Base-by-base conservation (phyloP, 2,888 invertebrate species). In the Arenicola marina region DNA sequence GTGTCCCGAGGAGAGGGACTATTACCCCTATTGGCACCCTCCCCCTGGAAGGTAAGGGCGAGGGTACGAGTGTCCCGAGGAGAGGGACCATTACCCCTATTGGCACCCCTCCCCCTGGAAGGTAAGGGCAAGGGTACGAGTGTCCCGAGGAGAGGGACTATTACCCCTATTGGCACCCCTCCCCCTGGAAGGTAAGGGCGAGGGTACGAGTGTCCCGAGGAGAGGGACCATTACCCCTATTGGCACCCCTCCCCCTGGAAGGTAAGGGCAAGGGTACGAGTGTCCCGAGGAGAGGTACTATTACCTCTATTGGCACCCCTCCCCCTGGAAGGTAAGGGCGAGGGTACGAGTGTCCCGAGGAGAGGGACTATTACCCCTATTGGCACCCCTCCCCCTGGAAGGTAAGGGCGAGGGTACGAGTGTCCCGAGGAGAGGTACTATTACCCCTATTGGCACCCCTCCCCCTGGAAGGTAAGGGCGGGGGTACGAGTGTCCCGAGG, bases 1-100 rank as follows among this genome's bases (percentile, higher is more conserved):
- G 63, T 83, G 83, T 70, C 75, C 83, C 4, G 83, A 83, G 65
- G 83, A 83, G 62, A 57, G 76, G 21, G 82, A 82, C 60, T 80
- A 82, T 65, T 82, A 80, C 67, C 82, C 82, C 2, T 81, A 81
- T 69, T 82, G 82, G 82, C 77, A 80, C 55, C 76, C 24, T 69
- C 76, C 7, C 75, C 73, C 28, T 79, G 79, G 80, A 75, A 71
- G 73, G 79, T 77, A 65, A 33, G 56, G 38, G 38, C 32, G 68
- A 78, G 83, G 78, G 2, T 82, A 79, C 61, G 83, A 83, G 63
- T 83, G 83, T 70, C 75, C 83, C 4, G 83, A 83, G 65, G 83
- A 83, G 62, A 56, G 75, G 24, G 82, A 82, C 59, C 79, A 82
- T 65, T 82, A 80, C 67, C 81, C 82, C 3, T 81, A 81, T 69